Evolutionary conservation across 2,113 vertebrate species (phyloP), one percentile per base, ranked within the genome.

Genomic region (Halcyon malimbica): DNA sequence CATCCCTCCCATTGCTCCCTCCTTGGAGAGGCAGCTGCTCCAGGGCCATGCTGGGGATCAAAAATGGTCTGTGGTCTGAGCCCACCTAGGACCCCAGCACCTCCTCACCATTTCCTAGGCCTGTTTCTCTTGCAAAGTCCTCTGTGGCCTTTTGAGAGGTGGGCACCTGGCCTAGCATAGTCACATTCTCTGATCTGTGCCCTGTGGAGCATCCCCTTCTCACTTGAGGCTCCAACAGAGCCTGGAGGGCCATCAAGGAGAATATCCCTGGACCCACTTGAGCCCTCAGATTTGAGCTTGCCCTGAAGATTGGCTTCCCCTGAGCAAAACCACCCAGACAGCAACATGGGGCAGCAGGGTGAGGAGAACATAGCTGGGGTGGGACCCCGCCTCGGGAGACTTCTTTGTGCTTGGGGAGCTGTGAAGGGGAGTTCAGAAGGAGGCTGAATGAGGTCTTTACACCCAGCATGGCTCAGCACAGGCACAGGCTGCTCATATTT

Each of bases 1-100:
- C 35, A 53, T 56, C 20, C 21, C 25, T 64, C 39, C 53, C 23
- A 10, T 42, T 0, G 0, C 54, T 69, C 33, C 28, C 7, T 54
- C 68, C 28, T 46, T 50, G 35, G 54, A 70, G 35, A 79, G 35
- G 39, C 63, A 60, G 42, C 69, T 75, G 25, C 28, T 11, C 29
- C 1, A 2, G 26, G 19, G 62, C 35, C 8, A 1, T 21, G 16
- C 69, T 71, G 60, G 46, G 37, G n/a, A 59, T 77, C 7, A 3
- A 67, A 39, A 31, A 50, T 21, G 16, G 16, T 35, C 63, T 69
- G 46, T 77, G 25, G 10, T 51, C 46, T 6, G 1, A 6, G 2
- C 28, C 28, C 16, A 12, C 13, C 37, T 10, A 14, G 48, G 56
- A 46, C 19, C 29, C 24, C 41, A 28, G 54, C 54, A 65, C 10